Evolutionary conservation across 2,797 vertebrate genomes (phyloP).

Genomic region (Saxicola maurus): DNA sequence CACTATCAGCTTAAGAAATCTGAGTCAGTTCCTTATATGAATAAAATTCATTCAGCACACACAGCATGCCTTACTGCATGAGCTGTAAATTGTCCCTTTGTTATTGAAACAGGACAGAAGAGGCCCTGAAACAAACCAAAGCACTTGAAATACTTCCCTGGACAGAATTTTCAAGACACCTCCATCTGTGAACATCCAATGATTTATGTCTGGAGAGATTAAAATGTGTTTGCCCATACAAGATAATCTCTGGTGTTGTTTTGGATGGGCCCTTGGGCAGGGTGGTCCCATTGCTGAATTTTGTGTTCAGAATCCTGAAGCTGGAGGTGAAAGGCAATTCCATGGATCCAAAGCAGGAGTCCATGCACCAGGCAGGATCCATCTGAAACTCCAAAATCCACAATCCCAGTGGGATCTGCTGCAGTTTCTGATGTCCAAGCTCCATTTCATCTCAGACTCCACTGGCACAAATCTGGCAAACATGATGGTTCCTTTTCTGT

Average conservation of each 20-base stretch:
- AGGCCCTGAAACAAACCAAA: background rate
- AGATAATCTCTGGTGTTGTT: background rate
- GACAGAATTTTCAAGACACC: background rate
- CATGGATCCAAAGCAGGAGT: background rate
- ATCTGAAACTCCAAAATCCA: background rate
- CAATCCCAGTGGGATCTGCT: background rate
- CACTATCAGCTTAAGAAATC: background rate
- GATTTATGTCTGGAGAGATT: background rate
- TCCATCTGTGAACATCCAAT: background rate
- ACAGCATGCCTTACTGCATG: background rate
- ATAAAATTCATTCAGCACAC: conserved; percentile 1
- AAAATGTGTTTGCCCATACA: background rate
- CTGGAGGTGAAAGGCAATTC: background rate
- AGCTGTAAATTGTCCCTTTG: background rate
- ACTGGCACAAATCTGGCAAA: background rate
- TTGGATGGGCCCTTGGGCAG: background rate
- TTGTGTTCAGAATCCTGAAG: background rate
- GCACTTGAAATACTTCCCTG: background rate
- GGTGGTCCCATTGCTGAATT: background rate
- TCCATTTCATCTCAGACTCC: background rate
- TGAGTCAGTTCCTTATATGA: background rate
- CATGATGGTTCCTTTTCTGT: background rate
- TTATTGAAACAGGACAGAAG: background rate
- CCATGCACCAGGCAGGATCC: background rate
- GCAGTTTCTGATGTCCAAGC: background rate